These are phyloP conservation scores for Prunella strophiata DNA, from an alignment of 2,797 vertebrate species.

Conservation along the genomic window DNA sequence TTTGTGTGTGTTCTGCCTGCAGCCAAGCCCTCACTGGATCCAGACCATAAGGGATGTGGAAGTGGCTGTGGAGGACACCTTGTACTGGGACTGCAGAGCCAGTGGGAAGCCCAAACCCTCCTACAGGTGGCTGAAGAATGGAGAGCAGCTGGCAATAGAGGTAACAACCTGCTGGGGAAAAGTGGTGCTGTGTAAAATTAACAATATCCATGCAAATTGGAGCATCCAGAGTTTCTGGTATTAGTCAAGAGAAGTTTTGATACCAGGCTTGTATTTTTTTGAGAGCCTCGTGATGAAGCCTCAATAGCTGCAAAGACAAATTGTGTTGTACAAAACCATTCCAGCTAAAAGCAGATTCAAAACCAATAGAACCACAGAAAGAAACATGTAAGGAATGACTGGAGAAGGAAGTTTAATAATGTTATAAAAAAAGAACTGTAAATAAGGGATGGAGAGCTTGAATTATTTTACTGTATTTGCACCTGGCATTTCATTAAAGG, in stretches of 20 bases:
- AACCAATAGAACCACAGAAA: not conserved
- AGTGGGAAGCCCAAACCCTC: constrained; percentile 93
- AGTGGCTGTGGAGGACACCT: constrained; percentile 85
- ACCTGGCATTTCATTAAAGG: not conserved
- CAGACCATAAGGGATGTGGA: constrained; percentile 85
- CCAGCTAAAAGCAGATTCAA: not conserved
- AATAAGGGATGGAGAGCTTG: not conserved
- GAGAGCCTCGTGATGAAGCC: not conserved
- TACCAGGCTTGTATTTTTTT: not conserved
- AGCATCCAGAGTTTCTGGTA: not conserved
- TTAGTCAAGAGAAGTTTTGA: not conserved
- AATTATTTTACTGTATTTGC: not conserved
- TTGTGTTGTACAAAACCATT: not conserved
- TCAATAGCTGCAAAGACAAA: not conserved
- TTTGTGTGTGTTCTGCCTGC: not conserved
- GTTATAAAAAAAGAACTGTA: not conserved
- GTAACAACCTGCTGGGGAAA: constrained; percentile 63
- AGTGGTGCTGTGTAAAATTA: not conserved
- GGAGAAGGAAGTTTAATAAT: not conserved
- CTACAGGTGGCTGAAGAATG: constrained; percentile 92
- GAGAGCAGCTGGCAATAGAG: constrained; percentile 83
- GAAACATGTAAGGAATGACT: not conserved
- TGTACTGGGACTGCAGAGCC: constrained; percentile 93
- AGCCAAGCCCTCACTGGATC: constrained; percentile 96
- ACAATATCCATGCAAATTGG: fast-evolving